Evolutionary conservation across 2,888 invertebrate genomes (phyloP).

Genomic region (Dryococelus australis): DNA sequence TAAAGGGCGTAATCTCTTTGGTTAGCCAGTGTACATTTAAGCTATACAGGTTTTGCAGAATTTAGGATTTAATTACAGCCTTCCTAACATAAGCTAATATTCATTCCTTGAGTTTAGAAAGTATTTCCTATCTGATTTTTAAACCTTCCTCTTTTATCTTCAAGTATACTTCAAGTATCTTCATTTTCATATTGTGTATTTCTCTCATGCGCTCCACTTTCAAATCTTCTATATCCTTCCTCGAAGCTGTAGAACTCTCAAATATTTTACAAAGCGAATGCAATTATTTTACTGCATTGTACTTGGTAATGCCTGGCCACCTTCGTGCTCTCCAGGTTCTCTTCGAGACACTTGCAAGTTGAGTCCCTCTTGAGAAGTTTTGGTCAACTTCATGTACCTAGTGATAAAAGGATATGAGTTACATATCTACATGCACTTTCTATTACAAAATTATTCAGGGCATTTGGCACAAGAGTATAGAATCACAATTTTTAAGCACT

Average conservation of each 20-base stretch:
- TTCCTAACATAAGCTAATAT: too few species aligned
- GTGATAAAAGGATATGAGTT: too few species aligned
- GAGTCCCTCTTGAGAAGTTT: too few species aligned
- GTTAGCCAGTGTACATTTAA: too few species aligned
- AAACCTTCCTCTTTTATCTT: neutral
- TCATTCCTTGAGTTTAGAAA: neutral
- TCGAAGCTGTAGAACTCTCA: neutral
- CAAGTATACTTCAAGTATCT: neutral
- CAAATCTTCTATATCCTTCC: neutral
- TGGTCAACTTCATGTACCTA: too few species aligned
- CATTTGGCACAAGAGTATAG: too few species aligned
- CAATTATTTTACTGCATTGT: neutral
- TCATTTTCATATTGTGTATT: neutral
- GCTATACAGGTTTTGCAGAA: too few species aligned
- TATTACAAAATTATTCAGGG: too few species aligned
- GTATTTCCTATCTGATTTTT: neutral
- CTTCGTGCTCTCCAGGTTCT: neutral
- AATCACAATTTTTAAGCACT: too few species aligned
- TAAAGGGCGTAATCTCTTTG: too few species aligned
- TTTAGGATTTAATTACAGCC: too few species aligned
- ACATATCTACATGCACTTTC: too few species aligned
- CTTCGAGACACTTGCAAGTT: neutral
- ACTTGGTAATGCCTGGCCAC: neutral
- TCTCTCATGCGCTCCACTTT: neutral
- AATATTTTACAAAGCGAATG: neutral